These are phyloP conservation scores for Agrotis puta DNA, from an alignment of 2,888 invertebrate species.

Conservation along the genomic window DNA sequence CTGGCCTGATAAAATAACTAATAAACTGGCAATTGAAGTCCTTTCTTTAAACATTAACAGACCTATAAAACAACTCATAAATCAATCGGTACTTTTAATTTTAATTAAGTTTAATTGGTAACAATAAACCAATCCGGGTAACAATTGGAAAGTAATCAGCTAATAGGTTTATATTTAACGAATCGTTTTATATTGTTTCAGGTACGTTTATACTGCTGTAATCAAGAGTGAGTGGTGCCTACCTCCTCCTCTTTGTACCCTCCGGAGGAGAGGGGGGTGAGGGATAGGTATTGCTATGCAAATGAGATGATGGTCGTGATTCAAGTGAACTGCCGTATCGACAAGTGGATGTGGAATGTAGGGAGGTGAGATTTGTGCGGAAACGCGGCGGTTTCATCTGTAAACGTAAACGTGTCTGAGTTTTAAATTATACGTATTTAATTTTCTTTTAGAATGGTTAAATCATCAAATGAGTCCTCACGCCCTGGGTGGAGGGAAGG, in stretches of 20 bases:
- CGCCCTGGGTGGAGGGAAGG: no score
- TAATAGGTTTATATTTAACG: slow-evolving; percentile 61
- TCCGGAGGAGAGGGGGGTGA: background rate
- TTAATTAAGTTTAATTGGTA: slow-evolving; percentile 44
- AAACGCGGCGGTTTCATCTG: background rate
- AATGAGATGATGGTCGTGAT: slow-evolving; percentile 66
- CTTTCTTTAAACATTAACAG: slow-evolving; percentile 14
- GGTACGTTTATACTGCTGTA: slow-evolving; percentile 59
- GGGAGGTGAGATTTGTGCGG: slow-evolving; percentile 8
- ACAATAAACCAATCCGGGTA: slow-evolving; percentile 44
- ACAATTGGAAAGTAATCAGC: slow-evolving; percentile 54
- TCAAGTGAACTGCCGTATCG: slow-evolving; percentile 60
- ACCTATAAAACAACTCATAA: slow-evolving; percentile 16
- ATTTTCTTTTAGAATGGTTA: no score
- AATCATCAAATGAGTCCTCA: no score
- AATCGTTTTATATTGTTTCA: slow-evolving; percentile 58
- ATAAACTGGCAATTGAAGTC: slow-evolving; percentile 2
- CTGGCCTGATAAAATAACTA: slow-evolving; percentile 16
- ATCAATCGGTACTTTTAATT: slow-evolving; percentile 21
- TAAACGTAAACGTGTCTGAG: no score
- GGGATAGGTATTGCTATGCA: slow-evolving; percentile 57
- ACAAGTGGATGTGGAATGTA: slow-evolving; percentile 33
- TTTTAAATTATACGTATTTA: no score
- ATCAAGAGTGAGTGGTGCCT: slow-evolving; percentile 51
- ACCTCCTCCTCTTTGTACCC: background rate